Base-by-base conservation (phyloP, 2,113 vertebrate genomes). In the Salvelinus alpinus region DNA sequence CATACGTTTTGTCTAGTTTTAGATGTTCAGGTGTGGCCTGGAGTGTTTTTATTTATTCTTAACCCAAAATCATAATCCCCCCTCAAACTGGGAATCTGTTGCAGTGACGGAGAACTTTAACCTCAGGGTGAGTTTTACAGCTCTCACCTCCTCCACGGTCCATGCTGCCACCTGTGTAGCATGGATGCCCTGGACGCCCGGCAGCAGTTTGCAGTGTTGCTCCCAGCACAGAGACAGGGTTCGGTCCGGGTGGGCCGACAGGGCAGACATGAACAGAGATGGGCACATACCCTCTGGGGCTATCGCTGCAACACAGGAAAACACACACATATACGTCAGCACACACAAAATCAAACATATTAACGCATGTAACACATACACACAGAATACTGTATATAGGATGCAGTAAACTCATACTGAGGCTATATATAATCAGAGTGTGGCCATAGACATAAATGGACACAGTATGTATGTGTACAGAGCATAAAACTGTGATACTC, bases 121-220 rank as follows among this genome's bases (percentile, higher is more conserved):
- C 38, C 38, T 2, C 9, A 12, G 38, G 38, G 38, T 44, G 38
- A 44, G 38, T 44, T 3, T 44, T 38, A 27, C 18, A 34, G 27
- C 29, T 18, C 66, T n/a, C 71, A 99, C 97, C 95, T 99, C 97
- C 59, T 99, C 96, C 0, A 95, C 95, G 51, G 91, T 97, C 98
- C 98, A 99, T 74, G 96, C 92, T 74, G 95, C 93, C 75, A 99
- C 98, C 0, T 94, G 91, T 3, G 91, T 95, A 77, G 96, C 97
- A 0, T 96, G 95, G 85, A 99, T 97, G 79, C 98, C 97, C 5
- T 96, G 96, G 72, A 99, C 97, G 0, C 97, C 97, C 0, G 97
- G 98, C 84, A 99, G 93, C 76, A 99, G 95, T 71, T 98, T 98
- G 86, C 97, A 98, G 91, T 99, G 96, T 86, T 99, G 97, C 85